Evolutionary conservation across 2,888 invertebrate genomes (phyloP), one percentile per base, ranked within the genome.

Genomic region (Rhogogaster chlorosoma): DNA sequence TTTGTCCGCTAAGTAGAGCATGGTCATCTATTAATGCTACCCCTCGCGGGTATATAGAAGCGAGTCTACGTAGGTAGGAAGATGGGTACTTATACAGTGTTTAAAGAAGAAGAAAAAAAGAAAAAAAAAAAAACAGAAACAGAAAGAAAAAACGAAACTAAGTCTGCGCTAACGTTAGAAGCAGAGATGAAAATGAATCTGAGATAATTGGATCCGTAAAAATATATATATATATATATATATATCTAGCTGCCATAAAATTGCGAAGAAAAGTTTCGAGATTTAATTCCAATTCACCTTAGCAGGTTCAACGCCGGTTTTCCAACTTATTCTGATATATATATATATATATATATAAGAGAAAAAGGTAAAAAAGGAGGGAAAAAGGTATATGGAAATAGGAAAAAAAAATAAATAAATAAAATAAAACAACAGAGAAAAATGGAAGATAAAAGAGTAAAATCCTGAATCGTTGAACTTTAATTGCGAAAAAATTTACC

Each of bases 11-110:
- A 80, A 80, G 61, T 80, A 80, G 80, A 80, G 80, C 80, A 80
- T 61, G 80, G 80, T 80, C 80, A 64, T 80, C 80, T 80, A 80
- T 80, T 80, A 80, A 80, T 80, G 32, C 61, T 36, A 64, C 80
- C 61, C 80, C 45, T 61, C 61, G 26, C 38, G 73, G 22, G 42
- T 42, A 42, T 73, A 26, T 42, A 38, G 38, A 26, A 42, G 7
- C 73, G 0, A 42, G 73, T 42, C 18, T 12, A 49, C 26, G 18
- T n/a, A 49, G 7, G 77, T 26, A 12, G 22, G 10, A 1, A n/a
- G 10, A 9, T 15, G 1, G 15, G 6, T 32, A 61, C 61, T 12
- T 71, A 18, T 36, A 71, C n/a, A n/a, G 36, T 36, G 38, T 71
- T 22, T 7, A 1, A 2, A 18, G 22, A 2, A 36, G n/a, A 71